phyloP scores from a whole-genome alignment of 1,140 invertebrate species.

The Drosophila sturtevanti region DNA sequence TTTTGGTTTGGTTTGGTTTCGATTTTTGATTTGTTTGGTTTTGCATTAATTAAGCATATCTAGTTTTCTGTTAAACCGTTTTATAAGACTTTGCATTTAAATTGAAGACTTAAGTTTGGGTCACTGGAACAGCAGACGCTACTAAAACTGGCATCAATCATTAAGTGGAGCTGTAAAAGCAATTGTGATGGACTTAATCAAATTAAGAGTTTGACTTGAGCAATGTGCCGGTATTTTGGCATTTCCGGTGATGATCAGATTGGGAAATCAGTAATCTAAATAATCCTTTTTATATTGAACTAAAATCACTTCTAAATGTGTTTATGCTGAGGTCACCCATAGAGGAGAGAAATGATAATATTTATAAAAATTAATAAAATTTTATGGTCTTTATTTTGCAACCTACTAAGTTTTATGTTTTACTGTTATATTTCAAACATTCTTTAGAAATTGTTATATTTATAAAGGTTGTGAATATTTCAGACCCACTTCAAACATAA shows the following conservation, averaged over 20 bases:
- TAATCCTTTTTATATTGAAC: not conserved
- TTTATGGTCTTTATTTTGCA: no score
- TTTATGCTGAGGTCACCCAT: no score
- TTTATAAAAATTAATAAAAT: no score
- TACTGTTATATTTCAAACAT: no score
- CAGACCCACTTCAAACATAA: no score
- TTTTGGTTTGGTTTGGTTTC: constrained; percentile 9
- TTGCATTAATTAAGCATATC: constrained; percentile 69
- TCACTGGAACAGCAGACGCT: constrained; percentile 47
- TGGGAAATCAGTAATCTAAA: not conserved
- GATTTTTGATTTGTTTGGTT: constrained; percentile 62
- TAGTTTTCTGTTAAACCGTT: constrained; percentile 45
- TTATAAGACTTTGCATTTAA: constrained; percentile 24
- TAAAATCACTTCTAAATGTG: no score
- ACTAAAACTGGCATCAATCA: constrained; percentile 36
- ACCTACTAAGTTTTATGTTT: no score
- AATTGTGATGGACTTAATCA: constrained; percentile 20
- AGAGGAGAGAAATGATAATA: no score
- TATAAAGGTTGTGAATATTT: no score
- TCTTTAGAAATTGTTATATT: no score
- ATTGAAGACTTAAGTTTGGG: constrained; percentile 26
- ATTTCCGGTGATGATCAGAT: constrained; percentile 17
- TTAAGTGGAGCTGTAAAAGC: constrained; percentile 31
- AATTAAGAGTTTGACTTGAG: constrained; percentile 15
- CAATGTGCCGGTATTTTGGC: not conserved